Conservation (phyloP, 2,113 vertebrate genomes). For the Arvicanthis niloticus region DNA sequence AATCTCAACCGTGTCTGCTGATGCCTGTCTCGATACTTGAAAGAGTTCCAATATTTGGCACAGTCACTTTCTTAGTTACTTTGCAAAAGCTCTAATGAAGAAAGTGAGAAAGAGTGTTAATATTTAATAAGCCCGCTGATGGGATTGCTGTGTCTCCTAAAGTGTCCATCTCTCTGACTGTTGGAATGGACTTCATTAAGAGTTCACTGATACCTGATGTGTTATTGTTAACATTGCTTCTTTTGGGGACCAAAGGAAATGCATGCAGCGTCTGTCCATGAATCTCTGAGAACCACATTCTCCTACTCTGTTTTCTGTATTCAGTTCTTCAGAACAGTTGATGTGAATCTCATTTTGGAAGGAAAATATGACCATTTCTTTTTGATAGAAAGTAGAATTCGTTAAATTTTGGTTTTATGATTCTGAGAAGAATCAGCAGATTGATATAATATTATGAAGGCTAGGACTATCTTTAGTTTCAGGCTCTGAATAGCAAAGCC, state of each 20-base stretch:
- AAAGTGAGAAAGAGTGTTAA: constrained; percentile 61
- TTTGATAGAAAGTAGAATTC: constrained; percentile 74
- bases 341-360: constrained; percentile 65
- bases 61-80: constrained; percentile 58
- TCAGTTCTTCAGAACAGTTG: constrained; percentile 46
- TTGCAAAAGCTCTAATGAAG: constrained; percentile 63
- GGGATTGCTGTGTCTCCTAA: constrained; percentile 2
- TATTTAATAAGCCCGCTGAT: constrained; percentile 70
- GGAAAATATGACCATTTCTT: constrained; percentile 68
- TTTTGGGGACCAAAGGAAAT: constrained; percentile 62
- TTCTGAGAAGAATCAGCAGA: constrained; percentile 62
- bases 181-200: constrained; percentile 61
- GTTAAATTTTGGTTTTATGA: constrained; percentile 70
- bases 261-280: background rate
- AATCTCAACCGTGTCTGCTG: background rate
- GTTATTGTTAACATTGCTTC: constrained; percentile 58
- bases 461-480: constrained; percentile 60
- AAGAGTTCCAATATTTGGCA: background rate
- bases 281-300: constrained; percentile 50
- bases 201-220: constrained; percentile 36
- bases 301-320: constrained; percentile 54
- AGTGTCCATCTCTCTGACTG: constrained; percentile 66
- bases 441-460: constrained; percentile 62
- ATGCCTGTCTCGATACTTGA: constrained; percentile 36
- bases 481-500: constrained; percentile 64